Conservation (phyloP, 2,888 invertebrate species). For the Emmelina monodactyla region DNA sequence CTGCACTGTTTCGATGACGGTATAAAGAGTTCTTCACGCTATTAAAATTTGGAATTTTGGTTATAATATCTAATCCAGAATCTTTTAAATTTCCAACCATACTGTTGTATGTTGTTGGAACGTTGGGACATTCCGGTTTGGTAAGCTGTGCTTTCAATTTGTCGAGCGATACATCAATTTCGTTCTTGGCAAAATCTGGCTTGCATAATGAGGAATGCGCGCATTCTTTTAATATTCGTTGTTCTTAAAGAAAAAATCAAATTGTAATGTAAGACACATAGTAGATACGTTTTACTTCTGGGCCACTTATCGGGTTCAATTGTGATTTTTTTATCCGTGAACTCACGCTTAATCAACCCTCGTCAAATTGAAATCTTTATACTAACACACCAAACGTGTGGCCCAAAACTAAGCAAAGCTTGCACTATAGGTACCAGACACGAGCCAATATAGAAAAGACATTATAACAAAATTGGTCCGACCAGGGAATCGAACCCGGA, state of each 20-base stretch:
- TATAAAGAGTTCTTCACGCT: slow-evolving; percentile 8
- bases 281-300: neutral
- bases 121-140: slow-evolving; percentile 5
- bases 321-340: too few species aligned
- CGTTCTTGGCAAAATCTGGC: slow-evolving; percentile 7
- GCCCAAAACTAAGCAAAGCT: too few species aligned
- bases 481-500: too few species aligned
- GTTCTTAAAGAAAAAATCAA: neutral
- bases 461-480: too few species aligned
- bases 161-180: slow-evolving; percentile 4
- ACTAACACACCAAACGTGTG: too few species aligned
- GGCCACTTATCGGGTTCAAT: too few species aligned
- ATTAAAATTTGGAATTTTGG: slow-evolving; percentile 8
- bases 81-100: slow-evolving; percentile 8
- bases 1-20: slow-evolving; percentile 7
- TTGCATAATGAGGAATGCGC: slow-evolving; percentile 3
- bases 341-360: too few species aligned
- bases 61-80: slow-evolving; percentile 8
- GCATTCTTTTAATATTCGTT: slow-evolving; percentile 1
- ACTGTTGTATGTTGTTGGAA: slow-evolving; percentile 7
- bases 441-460: too few species aligned
- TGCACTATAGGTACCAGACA: too few species aligned
- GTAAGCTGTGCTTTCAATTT: slow-evolving; percentile 4
- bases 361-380: too few species aligned
- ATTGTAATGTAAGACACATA: neutral